Percentiles rank a stretch among this genome's conserved stretches.
phyloP scores from a whole-genome alignment of 2,797 vertebrate genomes.

The Myiotriccus ornatus region DNA sequence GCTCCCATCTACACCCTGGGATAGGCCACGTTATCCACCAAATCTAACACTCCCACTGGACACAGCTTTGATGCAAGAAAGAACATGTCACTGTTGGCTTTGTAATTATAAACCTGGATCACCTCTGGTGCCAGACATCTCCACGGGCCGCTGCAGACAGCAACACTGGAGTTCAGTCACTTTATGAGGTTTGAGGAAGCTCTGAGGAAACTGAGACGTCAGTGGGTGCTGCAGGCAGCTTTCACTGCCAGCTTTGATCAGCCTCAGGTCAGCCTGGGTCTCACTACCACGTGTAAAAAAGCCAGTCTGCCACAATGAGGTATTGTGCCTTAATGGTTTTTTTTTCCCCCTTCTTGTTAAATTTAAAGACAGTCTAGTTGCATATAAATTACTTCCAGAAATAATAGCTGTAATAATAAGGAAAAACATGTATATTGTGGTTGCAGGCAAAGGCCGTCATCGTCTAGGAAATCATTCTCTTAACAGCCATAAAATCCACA shows the following conservation, averaged over 20 bases:
- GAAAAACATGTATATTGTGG: not conserved
- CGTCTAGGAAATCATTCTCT: not conserved
- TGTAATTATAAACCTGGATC: not conserved
- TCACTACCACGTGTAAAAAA: not conserved
- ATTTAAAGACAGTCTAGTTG: not conserved
- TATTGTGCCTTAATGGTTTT: not conserved
- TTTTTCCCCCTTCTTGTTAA: not conserved
- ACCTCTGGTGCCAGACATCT: not conserved
- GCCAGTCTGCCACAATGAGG: not conserved
- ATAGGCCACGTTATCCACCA: not conserved
- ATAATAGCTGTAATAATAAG: not conserved
- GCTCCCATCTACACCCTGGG: not conserved
- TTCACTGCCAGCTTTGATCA: not conserved
- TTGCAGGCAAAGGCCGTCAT: not conserved
- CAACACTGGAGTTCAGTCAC: not conserved
- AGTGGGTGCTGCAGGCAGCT: not conserved
- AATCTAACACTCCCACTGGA: not conserved
- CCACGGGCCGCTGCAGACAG: not conserved
- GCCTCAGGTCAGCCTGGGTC: not conserved
- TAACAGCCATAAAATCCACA: not conserved
- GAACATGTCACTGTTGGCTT: not conserved
- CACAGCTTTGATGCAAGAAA: not conserved
- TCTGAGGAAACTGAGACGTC: not conserved
- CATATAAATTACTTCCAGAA: not conserved
- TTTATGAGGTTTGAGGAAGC: not conserved